Conservation (phyloP, 2,888 invertebrate species). For the Drosophila suboccidentalis region DNA sequence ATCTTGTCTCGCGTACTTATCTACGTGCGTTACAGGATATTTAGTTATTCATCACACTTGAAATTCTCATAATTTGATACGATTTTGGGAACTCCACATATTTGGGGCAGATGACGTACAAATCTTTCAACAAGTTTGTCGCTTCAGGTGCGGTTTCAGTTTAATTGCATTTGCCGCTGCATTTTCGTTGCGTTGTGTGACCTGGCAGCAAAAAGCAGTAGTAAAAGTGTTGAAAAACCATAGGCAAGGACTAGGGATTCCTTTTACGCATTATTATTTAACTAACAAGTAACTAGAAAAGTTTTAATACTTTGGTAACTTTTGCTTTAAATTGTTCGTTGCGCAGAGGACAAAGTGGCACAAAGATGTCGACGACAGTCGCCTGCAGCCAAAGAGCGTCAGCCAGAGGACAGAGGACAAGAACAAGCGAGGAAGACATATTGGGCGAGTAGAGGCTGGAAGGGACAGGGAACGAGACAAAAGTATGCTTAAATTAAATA, state of each 20-base stretch:
- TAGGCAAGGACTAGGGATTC: conserved; percentile 44
- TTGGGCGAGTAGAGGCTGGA: neutral
- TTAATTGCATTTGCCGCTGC: conserved; percentile 69
- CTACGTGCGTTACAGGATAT: neutral
- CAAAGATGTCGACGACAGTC: conserved; percentile 63
- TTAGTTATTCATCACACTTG: neutral
- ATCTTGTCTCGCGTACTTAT: neutral
- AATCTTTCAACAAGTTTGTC: conserved; percentile 26
- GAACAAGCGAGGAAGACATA: neutral
- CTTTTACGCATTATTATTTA: conserved; percentile 79
- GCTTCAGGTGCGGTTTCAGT: conserved; percentile 62
- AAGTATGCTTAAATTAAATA: conserved; percentile 79
- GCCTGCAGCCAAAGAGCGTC: conserved; percentile 31
- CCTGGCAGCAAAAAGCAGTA: conserved; percentile 5
- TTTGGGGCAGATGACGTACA: conserved; percentile 30
- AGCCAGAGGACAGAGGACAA: conserved; percentile 2
- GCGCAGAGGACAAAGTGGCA: conserved; percentile 66
- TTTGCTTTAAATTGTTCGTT: conserved; percentile 74
- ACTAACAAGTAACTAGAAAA: conserved; percentile 80
- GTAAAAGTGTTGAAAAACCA: neutral
- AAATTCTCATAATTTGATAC: neutral
- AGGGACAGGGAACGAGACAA: conserved; percentile 29
- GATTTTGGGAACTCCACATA: neutral
- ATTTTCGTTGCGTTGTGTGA: conserved; percentile 23
- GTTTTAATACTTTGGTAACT: conserved; percentile 75